Base-by-base conservation (phyloP, 1,140 invertebrate species). In the Drosophila eugracilis region DNA sequence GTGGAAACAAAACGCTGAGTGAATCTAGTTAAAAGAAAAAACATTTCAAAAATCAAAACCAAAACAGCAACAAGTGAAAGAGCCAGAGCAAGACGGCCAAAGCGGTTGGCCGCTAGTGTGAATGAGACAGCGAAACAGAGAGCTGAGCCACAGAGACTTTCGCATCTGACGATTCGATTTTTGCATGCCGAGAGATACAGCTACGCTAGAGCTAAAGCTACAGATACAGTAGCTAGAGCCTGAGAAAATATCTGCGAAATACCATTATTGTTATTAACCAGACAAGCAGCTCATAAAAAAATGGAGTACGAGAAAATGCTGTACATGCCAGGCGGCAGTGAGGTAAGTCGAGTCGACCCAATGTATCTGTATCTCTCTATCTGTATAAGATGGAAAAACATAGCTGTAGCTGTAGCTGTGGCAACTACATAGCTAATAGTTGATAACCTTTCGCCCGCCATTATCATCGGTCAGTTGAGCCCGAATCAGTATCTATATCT, bases 301-400 rank as follows among this genome's bases (percentile, higher is more conserved):
- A 88, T 88, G 83, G 83, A 88, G 83, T 88, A 88, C 69, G 83
- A 88, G 83, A 88, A 88, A 76, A 88, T 88, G 84, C 24, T 88
- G 66, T 88, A 72, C 60, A 48, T 83, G 75, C 37, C 83, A 37
- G 59, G 42, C 57, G 59, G 42, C 57, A 66, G 58, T 42, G 83
- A 85, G 81, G 81, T 85, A 74, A 86, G 81, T 81, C n/a, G 1
- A 42, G 14, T 47, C 15, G 34, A 26, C n/a, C n/a, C n/a, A n/a
- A n/a, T 48, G 37, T 48, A 57, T 49, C 17, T 37, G 30, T 57
- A 58, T 12, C 36, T 32, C 34, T 36, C 12, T 12, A 41, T 48
- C 19, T 34, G 30, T 50, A 22, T 44, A 26, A 14, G 15, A 37
- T 53, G n/a, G 44, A 30, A 36, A 24, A 47, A 57, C 36, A 44